A percentile compares a stretch with the other conserved stretches of the same genome.
These are phyloP conservation scores for Patiria miniata DNA, from an alignment of 35 echinoderm and acorn worm species.

Conservation along the genomic window DNA sequence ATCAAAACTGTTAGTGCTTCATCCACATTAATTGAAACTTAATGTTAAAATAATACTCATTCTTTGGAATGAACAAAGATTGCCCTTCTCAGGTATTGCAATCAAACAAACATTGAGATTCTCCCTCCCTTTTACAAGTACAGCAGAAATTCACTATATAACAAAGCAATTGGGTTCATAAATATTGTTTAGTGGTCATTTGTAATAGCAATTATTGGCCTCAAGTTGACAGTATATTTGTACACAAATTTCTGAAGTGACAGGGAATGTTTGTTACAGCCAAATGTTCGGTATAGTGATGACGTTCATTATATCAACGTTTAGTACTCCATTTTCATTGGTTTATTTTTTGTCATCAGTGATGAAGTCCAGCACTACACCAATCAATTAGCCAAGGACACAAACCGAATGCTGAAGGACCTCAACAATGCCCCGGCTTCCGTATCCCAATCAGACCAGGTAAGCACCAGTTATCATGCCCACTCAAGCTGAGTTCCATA, in stretches of 20 bases:
- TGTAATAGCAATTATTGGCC: no score
- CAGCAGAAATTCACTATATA: no score
- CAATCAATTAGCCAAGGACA: slow-evolving; percentile 96
- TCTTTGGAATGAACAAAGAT: no score
- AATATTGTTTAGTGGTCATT: no score
- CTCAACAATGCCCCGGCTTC: slow-evolving; percentile 60
- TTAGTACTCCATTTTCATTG: neutral
- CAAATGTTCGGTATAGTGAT: no score
- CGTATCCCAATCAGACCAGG: slow-evolving; percentile 67
- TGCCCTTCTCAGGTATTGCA: no score
- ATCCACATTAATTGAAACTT: neutral
- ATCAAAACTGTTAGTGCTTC: slow-evolving; percentile 48
- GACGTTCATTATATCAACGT: neutral
- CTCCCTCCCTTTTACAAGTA: no score
- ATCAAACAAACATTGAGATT: no score
- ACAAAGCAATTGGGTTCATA: no score
- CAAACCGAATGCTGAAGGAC: slow-evolving; percentile 91
- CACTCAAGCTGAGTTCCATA: neutral
- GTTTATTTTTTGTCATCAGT: slow-evolving; percentile 40
- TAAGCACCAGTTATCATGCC: slow-evolving; percentile 6
- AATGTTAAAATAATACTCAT: neutral
- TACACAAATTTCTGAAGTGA: no score
- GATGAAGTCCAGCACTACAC: slow-evolving; percentile 98
- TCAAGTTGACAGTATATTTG: no score
- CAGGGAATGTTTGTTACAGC: no score